A percentile compares a stretch with the other conserved stretches of the same genome.
Conservation (phyloP, 2,888 invertebrate genomes). For the Drosophila nr. perissopoda region DNA sequence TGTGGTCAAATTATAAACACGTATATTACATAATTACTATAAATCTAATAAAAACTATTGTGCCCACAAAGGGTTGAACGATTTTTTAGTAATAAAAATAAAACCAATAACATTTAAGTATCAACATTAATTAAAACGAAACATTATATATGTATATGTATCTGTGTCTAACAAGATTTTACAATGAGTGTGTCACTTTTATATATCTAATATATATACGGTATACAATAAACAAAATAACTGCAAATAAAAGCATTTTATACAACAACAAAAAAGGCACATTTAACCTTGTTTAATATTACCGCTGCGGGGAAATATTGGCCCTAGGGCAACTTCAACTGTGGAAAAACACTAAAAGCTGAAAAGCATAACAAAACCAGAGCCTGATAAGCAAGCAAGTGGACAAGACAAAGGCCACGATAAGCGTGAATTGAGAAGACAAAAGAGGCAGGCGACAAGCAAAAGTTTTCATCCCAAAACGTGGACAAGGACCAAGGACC, state of each 20-base stretch:
- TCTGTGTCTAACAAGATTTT: constrained; percentile 79
- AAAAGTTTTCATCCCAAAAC: constrained; percentile 32
- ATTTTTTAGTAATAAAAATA: constrained; percentile 45
- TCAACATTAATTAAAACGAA: constrained; percentile 35
- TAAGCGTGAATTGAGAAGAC: constrained; percentile 23
- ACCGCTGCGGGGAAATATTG: neutral
- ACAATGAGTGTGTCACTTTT: constrained; percentile 79
- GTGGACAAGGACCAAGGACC: constrained; percentile 29
- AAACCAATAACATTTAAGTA: constrained; percentile 39
- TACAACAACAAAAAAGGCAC: constrained; percentile 45
- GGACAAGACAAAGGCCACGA: constrained; percentile 46
- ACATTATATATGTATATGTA: constrained; percentile 53
- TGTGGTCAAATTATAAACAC: constrained; percentile 45
- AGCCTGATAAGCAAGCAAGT: constrained; percentile 56
- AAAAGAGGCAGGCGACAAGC: constrained; percentile 35
- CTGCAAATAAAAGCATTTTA: constrained; percentile 73
- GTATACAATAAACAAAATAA: constrained; percentile 71
- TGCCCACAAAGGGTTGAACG: constrained; percentile 43
- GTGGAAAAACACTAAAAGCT: constrained; percentile 33
- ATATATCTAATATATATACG: constrained; percentile 69
- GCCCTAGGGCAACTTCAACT: constrained; percentile 58
- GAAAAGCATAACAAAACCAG: constrained; percentile 42
- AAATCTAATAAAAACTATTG: constrained; percentile 44
- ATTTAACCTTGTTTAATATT: constrained; percentile 31
- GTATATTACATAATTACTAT: constrained; percentile 32